A percentile compares a stretch with the other conserved stretches of the same genome.
Conservation (phyloP, 1,140 invertebrate genomes). For the Phenacoccus solenopsis region DNA sequence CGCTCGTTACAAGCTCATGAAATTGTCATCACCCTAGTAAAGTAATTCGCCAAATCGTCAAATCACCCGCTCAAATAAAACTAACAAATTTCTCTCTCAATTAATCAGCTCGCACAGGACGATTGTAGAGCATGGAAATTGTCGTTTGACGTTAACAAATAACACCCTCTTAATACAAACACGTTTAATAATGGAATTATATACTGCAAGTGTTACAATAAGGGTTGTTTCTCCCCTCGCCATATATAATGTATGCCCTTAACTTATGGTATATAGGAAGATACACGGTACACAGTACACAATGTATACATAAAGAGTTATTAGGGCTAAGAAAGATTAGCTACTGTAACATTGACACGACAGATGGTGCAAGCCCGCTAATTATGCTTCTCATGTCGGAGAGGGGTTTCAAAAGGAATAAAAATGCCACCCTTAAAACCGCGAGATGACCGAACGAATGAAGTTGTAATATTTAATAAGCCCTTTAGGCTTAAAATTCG, state of each 20-base stretch:
- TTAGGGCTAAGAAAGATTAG: slow-evolving; percentile 16
- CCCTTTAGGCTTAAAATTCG: slow-evolving; percentile 16
- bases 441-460: slow-evolving; percentile 15
- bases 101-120: slow-evolving; percentile 1
- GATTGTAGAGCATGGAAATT: not conserved
- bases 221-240: not conserved
- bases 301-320: slow-evolving; percentile 13
- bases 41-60: no score
- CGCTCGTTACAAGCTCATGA: no score
- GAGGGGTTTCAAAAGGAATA: not conserved
- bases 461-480: slow-evolving; percentile 18
- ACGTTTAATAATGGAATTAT: slow-evolving; percentile 18
- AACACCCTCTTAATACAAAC: slow-evolving; percentile 16
- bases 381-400: slow-evolving; percentile 4
- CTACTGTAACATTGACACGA: slow-evolving; percentile 5
- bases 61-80: no score
- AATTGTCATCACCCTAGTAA: no score
- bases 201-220: slow-evolving; percentile 13
- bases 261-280: slow-evolving; percentile 8
- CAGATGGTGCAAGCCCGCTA: slow-evolving; percentile 13
- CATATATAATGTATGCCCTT: slow-evolving; percentile 7
- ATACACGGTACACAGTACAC: not conserved
- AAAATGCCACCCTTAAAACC: slow-evolving; percentile 13
- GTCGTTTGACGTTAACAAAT: slow-evolving; percentile 16
- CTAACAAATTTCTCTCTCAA: slow-evolving; percentile 13